Conservation (phyloP, 2,113 vertebrate genomes). For the Gallinago jamesoni region DNA sequence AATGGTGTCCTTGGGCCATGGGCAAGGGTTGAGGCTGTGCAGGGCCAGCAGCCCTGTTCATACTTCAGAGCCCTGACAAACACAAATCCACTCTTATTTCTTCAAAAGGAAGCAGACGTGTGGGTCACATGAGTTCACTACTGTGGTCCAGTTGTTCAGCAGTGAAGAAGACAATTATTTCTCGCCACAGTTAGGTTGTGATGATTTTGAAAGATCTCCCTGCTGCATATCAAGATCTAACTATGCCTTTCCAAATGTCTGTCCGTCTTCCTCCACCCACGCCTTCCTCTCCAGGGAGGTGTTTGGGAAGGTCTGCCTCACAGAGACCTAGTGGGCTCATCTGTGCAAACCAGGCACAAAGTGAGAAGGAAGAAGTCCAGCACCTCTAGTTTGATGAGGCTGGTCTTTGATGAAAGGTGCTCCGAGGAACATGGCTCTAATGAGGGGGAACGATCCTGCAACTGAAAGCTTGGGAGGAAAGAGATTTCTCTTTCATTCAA, state of each 20-base stretch:
- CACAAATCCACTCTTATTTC: neutral
- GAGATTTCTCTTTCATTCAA: neutral
- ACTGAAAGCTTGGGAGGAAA: neutral
- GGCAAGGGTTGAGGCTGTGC: neutral
- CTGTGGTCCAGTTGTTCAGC: neutral
- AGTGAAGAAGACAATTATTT: neutral
- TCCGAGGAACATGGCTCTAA: neutral
- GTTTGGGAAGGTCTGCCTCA: neutral
- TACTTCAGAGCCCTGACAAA: neutral
- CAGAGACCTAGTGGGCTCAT: neutral
- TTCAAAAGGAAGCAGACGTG: neutral
- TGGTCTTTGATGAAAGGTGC: neutral
- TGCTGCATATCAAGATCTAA: neutral
- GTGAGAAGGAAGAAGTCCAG: neutral
- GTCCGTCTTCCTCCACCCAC: neutral
- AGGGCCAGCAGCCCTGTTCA: neutral
- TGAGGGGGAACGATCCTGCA: neutral
- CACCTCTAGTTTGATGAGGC: neutral
- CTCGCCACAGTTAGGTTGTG: neutral
- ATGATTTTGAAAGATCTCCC: neutral
- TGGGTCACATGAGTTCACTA: neutral
- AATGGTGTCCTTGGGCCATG: neutral
- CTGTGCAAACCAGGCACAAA: neutral
- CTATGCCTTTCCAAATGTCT: neutral
- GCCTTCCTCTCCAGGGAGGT: neutral